Evolutionary conservation across 2,797 vertebrate genomes (phyloP).

Genomic region (Acanthurus tractus): DNA sequence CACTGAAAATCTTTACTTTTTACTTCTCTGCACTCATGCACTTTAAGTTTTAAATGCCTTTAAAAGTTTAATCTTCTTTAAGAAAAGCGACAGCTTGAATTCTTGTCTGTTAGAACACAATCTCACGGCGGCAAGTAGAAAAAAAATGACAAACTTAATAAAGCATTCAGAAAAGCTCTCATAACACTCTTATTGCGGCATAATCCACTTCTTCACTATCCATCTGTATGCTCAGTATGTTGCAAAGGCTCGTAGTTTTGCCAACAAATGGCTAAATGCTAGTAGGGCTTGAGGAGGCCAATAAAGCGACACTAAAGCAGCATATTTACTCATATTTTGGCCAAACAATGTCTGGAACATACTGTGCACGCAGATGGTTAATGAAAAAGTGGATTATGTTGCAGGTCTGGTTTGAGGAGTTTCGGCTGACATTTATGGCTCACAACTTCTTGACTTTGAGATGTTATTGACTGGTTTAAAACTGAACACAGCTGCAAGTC

Average conservation of each 20-base stretch:
- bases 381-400: conserved; percentile 12
- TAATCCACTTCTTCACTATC: conserved; percentile 20
- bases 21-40: not conserved
- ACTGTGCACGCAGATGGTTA: conserved; percentile 36
- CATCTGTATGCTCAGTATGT: conserved; percentile 38
- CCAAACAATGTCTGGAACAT: conserved; percentile 24
- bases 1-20: not conserved
- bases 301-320: conserved; percentile 10
- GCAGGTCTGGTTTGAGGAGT: not conserved
- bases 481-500: not conserved
- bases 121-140: not conserved
- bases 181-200: conserved; percentile 6
- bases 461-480: not conserved
- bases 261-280: conserved; percentile 28
- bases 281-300: not conserved
- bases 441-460: not conserved
- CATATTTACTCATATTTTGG: conserved; percentile 35
- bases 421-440: not conserved
- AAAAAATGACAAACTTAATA: not conserved
- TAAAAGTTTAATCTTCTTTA: not conserved
- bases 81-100: not conserved
- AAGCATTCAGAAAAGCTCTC: conserved; percentile 17
- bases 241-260: conserved; percentile 24
- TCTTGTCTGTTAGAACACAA: not conserved
- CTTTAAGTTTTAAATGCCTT: not conserved